Conservation (phyloP, 2,888 invertebrate species). For the Plagiodera versicolora region DNA sequence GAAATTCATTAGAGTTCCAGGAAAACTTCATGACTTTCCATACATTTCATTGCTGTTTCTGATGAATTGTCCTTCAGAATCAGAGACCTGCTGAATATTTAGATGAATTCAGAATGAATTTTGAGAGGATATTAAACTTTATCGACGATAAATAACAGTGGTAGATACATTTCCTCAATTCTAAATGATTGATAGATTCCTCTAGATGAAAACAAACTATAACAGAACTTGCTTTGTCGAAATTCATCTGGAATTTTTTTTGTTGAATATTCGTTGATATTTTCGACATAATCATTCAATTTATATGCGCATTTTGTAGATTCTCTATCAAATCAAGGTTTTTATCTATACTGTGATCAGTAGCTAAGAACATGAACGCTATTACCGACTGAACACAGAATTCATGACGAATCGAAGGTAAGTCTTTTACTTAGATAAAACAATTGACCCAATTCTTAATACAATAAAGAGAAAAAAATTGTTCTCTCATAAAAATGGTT, state of each 20-base stretch:
- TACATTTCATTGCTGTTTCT: too few species aligned
- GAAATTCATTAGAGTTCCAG: too few species aligned
- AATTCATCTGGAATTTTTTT: background rate
- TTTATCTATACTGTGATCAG: slow-evolving; percentile 18
- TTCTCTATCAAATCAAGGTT: slow-evolving; percentile 12
- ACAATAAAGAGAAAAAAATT: background rate
- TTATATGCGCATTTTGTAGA: background rate
- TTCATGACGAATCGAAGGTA: slow-evolving; percentile 23
- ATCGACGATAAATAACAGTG: too few species aligned
- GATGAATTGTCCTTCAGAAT: too few species aligned
- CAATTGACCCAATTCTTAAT: slow-evolving; percentile 11
- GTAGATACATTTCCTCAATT: too few species aligned
- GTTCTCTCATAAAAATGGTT: too few species aligned
- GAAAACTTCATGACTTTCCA: too few species aligned
- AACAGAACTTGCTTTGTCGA: background rate
- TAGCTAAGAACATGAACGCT: slow-evolving; percentile 10
- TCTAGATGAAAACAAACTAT: background rate
- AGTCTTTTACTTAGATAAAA: slow-evolving; percentile 14
- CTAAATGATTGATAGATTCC: too few species aligned
- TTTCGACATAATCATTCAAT: background rate
- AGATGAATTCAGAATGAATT: too few species aligned
- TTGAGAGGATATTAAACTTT: too few species aligned
- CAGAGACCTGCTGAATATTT: too few species aligned
- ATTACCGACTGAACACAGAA: slow-evolving; percentile 18
- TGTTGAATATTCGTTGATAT: background rate